Evolutionary conservation across 1,140 invertebrate species (phyloP), one percentile per base, ranked within the genome.

Genomic region (Metopolophium dirhodum): DNA sequence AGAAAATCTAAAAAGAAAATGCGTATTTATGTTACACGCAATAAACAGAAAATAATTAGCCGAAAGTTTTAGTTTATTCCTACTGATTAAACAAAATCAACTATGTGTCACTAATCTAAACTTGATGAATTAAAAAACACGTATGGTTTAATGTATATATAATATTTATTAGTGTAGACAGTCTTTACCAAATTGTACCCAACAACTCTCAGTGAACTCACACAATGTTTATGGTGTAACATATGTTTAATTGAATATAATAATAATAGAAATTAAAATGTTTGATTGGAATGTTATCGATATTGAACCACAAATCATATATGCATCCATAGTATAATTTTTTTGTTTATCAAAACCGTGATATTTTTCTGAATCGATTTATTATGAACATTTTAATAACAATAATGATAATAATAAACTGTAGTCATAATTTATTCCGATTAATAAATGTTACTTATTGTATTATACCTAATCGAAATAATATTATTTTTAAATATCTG

Each of bases 1-100:
- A 41, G 88, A 41, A 90, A 61, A 90, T 61, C 88, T 90, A 54
- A 23, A 90, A 45, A 20, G 54, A 18, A 90, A 88, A 90, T 90
- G 88, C 9, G 30, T 61, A 90, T 90, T 90, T 90, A 90, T 61
- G 88, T 61, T 90, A 61, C 26, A 4, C 37, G 9, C 26, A 35
- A 41, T 57, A 90, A 61, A 90, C 54, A 61, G 37, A 37, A 90
- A 61, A 90, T 90, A 90, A 61, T 61, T 90, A 89, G 37, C 54
- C 22, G 1, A 30, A 61, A 23, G 88, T 22, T 45, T 61, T 90
- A 26, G 88, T 90, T 90, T 90, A 90, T 90, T 41, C 7, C 35
- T 61, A 61, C 22, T 61, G 88, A n/a, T 90, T 41, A 61, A 37
- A 61, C 23, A 90, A 41, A 90, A 54, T 54, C 51, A 35, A 61